Evolutionary conservation across 2,113 vertebrate species (phyloP).

Genomic region (Potamarius usumacintae): DNA sequence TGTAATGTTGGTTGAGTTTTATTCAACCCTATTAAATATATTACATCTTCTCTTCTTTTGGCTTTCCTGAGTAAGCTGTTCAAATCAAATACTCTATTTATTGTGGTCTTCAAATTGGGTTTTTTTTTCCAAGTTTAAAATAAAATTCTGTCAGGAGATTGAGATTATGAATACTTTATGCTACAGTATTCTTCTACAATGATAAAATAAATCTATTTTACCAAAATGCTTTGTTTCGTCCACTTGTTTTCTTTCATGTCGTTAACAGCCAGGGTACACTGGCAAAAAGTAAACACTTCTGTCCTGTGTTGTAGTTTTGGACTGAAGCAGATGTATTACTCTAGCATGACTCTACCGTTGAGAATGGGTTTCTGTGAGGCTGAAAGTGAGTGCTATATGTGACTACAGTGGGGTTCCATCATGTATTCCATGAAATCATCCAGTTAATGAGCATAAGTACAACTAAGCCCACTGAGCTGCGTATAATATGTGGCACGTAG

Average conservation of each 20-base stretch:
- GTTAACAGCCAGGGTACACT: slow-evolving; percentile 12
- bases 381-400: not conserved
- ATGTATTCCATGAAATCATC: slow-evolving; percentile 22
- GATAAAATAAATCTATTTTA: slow-evolving; percentile 53
- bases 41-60: slow-evolving; percentile 19
- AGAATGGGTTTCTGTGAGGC: slow-evolving; percentile 3
- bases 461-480: not conserved
- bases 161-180: slow-evolving; percentile 13
- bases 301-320: not conserved
- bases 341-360: not conserved
- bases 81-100: slow-evolving; percentile 80
- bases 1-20: slow-evolving; percentile 87
- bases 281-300: not conserved
- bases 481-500: not conserved
- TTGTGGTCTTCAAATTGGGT: slow-evolving; percentile 66
- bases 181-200: slow-evolving; percentile 48
- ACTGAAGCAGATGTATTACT: not conserved
- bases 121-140: not conserved
- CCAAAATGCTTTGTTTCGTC: slow-evolving; percentile 4
- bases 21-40: slow-evolving; percentile 72
- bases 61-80: slow-evolving; percentile 11
- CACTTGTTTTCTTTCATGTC: not conserved
- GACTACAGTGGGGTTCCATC: not conserved
- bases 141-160: slow-evolving; percentile 13
- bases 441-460: slow-evolving; percentile 16